Evolutionary conservation across 2,888 invertebrate species (phyloP).

Genomic region (Capitulum mitella): DNA sequence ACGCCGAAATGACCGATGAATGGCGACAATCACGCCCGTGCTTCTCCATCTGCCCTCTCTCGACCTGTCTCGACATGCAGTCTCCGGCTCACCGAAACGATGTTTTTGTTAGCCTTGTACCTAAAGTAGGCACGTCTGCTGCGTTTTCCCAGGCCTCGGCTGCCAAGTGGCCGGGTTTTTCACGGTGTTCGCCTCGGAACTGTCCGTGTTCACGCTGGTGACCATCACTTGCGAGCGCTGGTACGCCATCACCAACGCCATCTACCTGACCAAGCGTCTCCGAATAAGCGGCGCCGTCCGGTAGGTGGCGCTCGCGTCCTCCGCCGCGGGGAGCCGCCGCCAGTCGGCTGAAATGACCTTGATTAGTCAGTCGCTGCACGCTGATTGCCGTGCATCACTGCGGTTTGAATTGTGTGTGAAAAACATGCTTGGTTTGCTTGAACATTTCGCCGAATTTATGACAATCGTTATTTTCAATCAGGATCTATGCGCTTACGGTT

Average conservation of each 20-base stretch:
- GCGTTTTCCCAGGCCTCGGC: slow-evolving; percentile 56
- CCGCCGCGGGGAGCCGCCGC: slow-evolving; percentile 68
- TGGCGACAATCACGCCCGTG: too few relatives aligned
- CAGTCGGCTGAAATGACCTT: slow-evolving; percentile 68
- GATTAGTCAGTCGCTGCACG: too few relatives aligned
- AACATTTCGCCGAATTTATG: too few relatives aligned
- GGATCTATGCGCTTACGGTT: too few relatives aligned
- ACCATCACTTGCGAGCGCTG: slow-evolving; percentile 72
- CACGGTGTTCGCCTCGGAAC: slow-evolving; percentile 76
- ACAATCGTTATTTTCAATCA: too few relatives aligned
- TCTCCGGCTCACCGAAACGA: too few relatives aligned
- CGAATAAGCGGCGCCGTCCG: slow-evolving; percentile 59
- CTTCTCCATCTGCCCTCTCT: too few relatives aligned
- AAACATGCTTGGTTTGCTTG: slow-evolving; percentile 30
- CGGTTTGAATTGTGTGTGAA: slow-evolving; percentile 77
- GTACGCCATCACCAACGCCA: slow-evolving; percentile 68
- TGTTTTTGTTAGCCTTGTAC: too few relatives aligned
- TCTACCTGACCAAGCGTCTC: slow-evolving; percentile 71
- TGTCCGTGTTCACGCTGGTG: slow-evolving; percentile 79
- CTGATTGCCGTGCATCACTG: slow-evolving; percentile 73
- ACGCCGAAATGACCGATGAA: too few relatives aligned
- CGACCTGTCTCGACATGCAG: too few relatives aligned
- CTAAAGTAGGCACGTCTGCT: background rate
- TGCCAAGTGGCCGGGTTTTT: slow-evolving; percentile 81
- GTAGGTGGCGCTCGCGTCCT: slow-evolving; percentile 66